Evolutionary conservation across 1,140 invertebrate genomes (phyloP).

Genomic region (Ridgeia piscesae): DNA sequence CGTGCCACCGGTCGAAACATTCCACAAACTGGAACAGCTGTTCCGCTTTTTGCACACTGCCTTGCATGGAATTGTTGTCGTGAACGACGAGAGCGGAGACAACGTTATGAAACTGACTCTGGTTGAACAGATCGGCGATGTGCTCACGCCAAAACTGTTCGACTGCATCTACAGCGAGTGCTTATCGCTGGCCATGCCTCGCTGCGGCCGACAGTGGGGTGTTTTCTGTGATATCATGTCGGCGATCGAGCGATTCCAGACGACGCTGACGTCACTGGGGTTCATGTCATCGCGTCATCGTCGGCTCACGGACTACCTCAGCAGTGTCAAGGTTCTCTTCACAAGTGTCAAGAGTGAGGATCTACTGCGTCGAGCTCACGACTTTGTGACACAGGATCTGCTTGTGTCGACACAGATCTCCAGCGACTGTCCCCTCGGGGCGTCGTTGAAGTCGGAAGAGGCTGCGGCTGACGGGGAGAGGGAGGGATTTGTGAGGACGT

Average conservation of each 20-base stretch:
- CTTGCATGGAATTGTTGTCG: neutral
- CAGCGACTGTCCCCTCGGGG: conserved; percentile 34
- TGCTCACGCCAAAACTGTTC: conserved; percentile 19
- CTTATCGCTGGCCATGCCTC: conserved; percentile 21
- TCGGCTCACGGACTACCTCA: conserved; percentile 67
- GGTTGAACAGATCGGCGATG: conserved; percentile 19
- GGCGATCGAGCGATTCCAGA: conserved; percentile 21
- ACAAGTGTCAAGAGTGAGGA: conserved; percentile 72
- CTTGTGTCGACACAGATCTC: conserved; percentile 69
- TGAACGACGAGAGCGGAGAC: neutral
- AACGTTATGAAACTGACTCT: neutral
- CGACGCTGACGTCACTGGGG: neutral
- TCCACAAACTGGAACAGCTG: conserved; percentile 26
- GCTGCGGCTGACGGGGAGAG: neutral
- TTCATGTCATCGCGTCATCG: conserved; percentile 50
- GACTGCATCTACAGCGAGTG: conserved; percentile 26
- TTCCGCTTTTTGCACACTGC: conserved; percentile 21
- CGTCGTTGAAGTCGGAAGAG: conserved; percentile 17
- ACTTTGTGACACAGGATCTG: conserved; percentile 71
- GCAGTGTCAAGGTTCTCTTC: conserved; percentile 73
- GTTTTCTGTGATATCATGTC: conserved; percentile 20
- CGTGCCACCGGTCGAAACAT: conserved; percentile 25
- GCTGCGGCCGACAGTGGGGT: conserved; percentile 13
- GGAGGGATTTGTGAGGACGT: conserved; percentile 24
- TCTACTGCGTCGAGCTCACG: conserved; percentile 68